phyloP scores from a whole-genome alignment of 2,113 vertebrate species.

The Seriola dumerili region DNA sequence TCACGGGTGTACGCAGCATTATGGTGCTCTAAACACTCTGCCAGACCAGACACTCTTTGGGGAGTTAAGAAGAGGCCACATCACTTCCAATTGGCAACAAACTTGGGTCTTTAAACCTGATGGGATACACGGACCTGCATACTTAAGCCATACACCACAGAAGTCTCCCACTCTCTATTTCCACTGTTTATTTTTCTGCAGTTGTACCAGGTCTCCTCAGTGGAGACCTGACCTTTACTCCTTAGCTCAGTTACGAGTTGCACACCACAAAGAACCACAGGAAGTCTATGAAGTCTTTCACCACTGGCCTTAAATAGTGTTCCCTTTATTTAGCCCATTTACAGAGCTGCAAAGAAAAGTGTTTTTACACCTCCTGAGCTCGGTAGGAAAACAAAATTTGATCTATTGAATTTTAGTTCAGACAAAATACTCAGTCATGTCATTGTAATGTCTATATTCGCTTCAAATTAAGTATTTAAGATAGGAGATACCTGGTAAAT shows the following conservation, averaged over 20 bases:
- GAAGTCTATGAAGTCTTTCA: conserved; percentile 55
- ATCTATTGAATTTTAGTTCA: conserved; percentile 14
- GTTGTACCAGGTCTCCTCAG: conserved; percentile 54
- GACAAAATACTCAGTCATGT: conserved; percentile 12
- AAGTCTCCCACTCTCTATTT: conserved; percentile 32
- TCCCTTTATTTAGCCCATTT: conserved; percentile 33
- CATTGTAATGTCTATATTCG: neutral
- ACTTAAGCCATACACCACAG: conserved; percentile 33
- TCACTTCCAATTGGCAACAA: conserved; percentile 46
- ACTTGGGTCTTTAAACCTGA: conserved; percentile 44
- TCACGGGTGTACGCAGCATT: conserved; percentile 4
- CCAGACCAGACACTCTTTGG: conserved; percentile 33
- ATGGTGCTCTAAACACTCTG: conserved; percentile 52
- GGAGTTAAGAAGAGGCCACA: conserved; percentile 56
- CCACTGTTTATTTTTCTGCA: conserved; percentile 77
- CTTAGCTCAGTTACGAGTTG: conserved; percentile 52
- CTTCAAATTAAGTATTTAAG: neutral
- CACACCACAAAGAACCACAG: conserved; percentile 50
- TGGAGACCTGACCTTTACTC: conserved; percentile 71
- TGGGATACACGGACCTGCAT: conserved; percentile 36
- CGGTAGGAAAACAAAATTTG: neutral
- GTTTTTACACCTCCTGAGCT: conserved; percentile 8
- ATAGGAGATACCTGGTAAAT: neutral
- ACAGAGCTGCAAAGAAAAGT: conserved; percentile 32
- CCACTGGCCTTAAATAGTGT: conserved; percentile 38